Percentiles rank a stretch among this genome's conserved stretches.
Evolutionary conservation across 2,797 vertebrate species (phyloP).

Genomic region (Enteromius thamalakanensis): DNA sequence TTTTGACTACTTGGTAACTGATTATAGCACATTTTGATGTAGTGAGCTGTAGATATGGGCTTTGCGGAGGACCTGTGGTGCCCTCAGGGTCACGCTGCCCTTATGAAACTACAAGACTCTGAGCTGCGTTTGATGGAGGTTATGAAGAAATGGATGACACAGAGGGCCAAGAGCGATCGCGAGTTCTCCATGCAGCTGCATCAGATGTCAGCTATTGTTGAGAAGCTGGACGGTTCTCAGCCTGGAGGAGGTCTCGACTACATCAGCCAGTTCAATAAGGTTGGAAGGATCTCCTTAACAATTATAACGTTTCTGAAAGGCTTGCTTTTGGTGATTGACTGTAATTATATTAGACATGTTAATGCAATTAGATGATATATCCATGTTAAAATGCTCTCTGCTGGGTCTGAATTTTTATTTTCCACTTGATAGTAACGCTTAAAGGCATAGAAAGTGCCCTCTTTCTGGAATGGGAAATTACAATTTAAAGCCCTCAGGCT

Average conservation of each 20-base stretch:
- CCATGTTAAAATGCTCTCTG: neutral
- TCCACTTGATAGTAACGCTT: neutral
- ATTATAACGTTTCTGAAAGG: neutral
- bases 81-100: conserved; percentile 83
- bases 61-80: conserved; percentile 88
- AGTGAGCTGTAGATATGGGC: conserved; percentile 76
- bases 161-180: conserved; percentile 90
- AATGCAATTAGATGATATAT: neutral
- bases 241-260: conserved; percentile 70
- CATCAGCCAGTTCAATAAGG: conserved; percentile 87
- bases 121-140: conserved; percentile 93
- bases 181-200: conserved; percentile 91
- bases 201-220: conserved; percentile 84
- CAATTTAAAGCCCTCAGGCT: neutral
- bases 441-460: neutral
- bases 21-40: neutral
- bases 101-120: conserved; percentile 88
- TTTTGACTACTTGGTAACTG: neutral
- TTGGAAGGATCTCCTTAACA: conserved; percentile 61
- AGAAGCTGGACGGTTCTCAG: conserved; percentile 82
- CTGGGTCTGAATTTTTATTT: neutral
- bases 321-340: neutral
- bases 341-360: neutral
- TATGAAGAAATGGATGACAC: conserved; percentile 95
- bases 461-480: neutral